Evolutionary conservation across 2,797 vertebrate species (phyloP), one percentile per base, ranked within the genome.

Genomic region (Sebastes minor): DNA sequence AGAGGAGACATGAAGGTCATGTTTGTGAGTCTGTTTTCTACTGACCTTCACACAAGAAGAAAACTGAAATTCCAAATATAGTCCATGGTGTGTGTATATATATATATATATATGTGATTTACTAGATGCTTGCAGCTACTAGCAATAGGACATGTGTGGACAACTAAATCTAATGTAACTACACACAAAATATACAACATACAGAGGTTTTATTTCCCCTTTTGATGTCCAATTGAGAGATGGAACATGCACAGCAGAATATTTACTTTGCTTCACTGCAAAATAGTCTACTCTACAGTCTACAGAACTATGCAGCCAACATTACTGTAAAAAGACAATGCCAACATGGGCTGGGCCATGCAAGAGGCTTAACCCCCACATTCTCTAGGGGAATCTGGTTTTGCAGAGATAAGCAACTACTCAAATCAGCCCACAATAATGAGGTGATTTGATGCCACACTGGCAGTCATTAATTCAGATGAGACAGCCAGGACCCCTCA

Each of bases 1-100:
- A 88, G 84, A 92, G 84, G 91, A 91, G 78, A 88, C 25, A 73
- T 16, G n/a, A 87, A 89, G 88, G 89, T 92, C 86, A 80, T 76
- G 55, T 88, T 85, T 86, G 76, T 65, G 74, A 68, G 78, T 46
- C 18, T 25, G 22, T 65, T 84, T 80, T 71, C 57, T 55, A 20
- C 71, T 83, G 78, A 86, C 82, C 82, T 81, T 81, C 32, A 77
- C n/a, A 42, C 42, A 68, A 56, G 63, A 62, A 78, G 23, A 78
- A 80, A 83, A 65, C 62, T 61, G 13, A 68, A 71, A 72, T 42
- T 73, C 68, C 30, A 77, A 76, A 90, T 83, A 83, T 71, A 74
- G 57, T 74, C 16, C 4, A n/a, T 1, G 3, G 33, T 30, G 2
- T 30, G 25, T 25, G 3, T 25, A 7, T 7, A 7, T 30, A 32